These are phyloP conservation scores for Standfussiana lucernea DNA, from an alignment of 2,888 invertebrate genomes.

Conservation along the genomic window DNA sequence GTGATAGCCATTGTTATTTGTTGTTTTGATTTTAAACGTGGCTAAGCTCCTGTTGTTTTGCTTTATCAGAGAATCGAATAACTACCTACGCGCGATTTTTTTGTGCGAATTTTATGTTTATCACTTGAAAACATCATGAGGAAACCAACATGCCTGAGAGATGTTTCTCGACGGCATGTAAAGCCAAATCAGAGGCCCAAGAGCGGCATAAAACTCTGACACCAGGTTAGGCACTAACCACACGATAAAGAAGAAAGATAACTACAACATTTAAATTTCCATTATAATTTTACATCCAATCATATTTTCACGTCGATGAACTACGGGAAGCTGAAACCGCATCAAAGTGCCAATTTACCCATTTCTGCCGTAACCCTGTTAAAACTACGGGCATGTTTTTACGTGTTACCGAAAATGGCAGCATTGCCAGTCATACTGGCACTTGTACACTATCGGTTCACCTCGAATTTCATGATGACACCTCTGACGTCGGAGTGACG, in stretches of 20 bases:
- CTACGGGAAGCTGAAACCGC: constrained; percentile 6
- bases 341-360: constrained; percentile 22
- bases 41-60: constrained; percentile 2
- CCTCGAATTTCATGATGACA: constrained; percentile 38
- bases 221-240: too few species aligned
- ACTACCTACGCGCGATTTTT: too few species aligned
- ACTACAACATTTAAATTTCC: not conserved
- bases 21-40: constrained; percentile 29
- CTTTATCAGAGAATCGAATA: not conserved
- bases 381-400: constrained; percentile 23
- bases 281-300: not conserved
- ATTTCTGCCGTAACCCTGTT: constrained; percentile 4
- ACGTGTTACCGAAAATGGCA: constrained; percentile 33
- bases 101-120: too few species aligned
- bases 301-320: not conserved
- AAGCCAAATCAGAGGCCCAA: too few species aligned
- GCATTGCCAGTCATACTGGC: constrained; percentile 27
- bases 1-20: constrained; percentile 37
- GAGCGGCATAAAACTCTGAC: too few species aligned
- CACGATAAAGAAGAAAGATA: too few species aligned
- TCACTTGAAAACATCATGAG: too few species aligned
- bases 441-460: constrained; percentile 36
- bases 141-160: too few species aligned
- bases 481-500: constrained; percentile 40
- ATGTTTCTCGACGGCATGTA: too few species aligned